A percentile compares a stretch with the other conserved stretches of the same genome.
Conservation (phyloP, 2,797 vertebrate genomes). For the Micromesistius poutassou region DNA sequence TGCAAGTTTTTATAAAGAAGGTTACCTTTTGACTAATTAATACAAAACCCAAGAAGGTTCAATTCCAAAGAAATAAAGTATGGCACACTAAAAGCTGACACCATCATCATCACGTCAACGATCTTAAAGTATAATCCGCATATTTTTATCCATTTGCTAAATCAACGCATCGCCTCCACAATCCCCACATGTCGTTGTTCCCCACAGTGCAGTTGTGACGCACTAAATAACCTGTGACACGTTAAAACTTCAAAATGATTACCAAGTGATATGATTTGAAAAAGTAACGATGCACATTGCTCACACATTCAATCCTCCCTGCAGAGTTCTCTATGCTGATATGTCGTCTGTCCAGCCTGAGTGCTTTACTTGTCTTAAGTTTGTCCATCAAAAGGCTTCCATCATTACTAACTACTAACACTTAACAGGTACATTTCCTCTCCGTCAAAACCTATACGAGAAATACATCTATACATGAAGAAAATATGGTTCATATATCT, state of each 20-base stretch:
- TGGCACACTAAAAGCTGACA: slow-evolving; percentile 39
- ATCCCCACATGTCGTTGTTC: background rate
- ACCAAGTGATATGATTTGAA: slow-evolving; percentile 1
- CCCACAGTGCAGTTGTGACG: background rate
- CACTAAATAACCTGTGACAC: background rate
- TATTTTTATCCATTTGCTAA: background rate
- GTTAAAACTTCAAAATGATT: background rate
- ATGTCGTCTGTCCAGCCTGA: slow-evolving; percentile 47
- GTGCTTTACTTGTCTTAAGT: slow-evolving; percentile 52
- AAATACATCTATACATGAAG: slow-evolving; percentile 69
- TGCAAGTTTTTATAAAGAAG: slow-evolving; percentile 15
- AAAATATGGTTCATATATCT: slow-evolving; percentile 71
- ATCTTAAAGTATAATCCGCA: background rate
- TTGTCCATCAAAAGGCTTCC: slow-evolving; percentile 47
- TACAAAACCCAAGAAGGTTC: slow-evolving; percentile 1
- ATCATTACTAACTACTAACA: slow-evolving; percentile 67
- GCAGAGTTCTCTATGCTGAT: slow-evolving; percentile 40
- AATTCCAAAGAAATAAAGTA: slow-evolving; percentile 20
- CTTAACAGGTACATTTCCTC: slow-evolving; percentile 61
- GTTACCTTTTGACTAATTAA: slow-evolving; percentile 17
- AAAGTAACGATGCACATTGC: slow-evolving; percentile 10
- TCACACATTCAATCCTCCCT: slow-evolving; percentile 58
- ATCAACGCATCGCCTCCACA: background rate
- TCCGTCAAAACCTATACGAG: slow-evolving; percentile 65
- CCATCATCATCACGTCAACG: background rate